A percentile compares a stretch with the other conserved stretches of the same genome.
These are phyloP conservation scores for Hesperophylax magnus DNA, from an alignment of 1,140 invertebrate genomes.

Conservation along the genomic window DNA sequence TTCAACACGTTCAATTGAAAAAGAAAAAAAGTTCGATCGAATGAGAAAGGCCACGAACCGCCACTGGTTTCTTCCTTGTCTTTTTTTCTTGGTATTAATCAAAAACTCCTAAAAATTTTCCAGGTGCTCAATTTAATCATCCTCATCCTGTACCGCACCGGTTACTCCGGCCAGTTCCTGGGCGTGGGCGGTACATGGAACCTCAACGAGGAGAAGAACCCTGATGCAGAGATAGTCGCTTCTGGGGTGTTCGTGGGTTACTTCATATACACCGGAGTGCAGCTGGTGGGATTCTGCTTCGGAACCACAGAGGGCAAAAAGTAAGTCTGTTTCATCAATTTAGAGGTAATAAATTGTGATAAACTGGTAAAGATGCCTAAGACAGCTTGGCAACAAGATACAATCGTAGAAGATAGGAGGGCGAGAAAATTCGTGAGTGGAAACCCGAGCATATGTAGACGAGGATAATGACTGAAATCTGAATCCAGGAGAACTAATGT, in stretches of 20 bases:
- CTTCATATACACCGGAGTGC: slow-evolving; percentile 83
- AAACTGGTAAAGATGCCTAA: too few relatives aligned
- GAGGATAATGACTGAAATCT: too few relatives aligned
- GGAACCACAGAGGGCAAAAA: slow-evolving; percentile 83
- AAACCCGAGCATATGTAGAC: too few relatives aligned
- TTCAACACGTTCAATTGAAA: too few relatives aligned
- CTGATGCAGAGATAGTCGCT: slow-evolving; percentile 87
- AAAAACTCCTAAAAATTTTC: neutral
- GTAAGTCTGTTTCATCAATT: slow-evolving; percentile 60
- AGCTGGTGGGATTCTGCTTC: slow-evolving; percentile 80
- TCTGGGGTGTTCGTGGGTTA: slow-evolving; percentile 89
- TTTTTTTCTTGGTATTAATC: neutral
- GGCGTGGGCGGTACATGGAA: slow-evolving; percentile 91
- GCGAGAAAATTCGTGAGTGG: too few relatives aligned
- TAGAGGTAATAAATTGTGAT: too few relatives aligned
- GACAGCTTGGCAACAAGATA: too few relatives aligned
- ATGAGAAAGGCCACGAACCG: too few relatives aligned
- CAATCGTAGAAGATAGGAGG: too few relatives aligned
- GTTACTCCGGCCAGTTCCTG: slow-evolving; percentile 84
- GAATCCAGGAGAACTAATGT: too few relatives aligned
- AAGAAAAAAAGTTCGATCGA: too few relatives aligned
- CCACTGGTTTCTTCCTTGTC: neutral
- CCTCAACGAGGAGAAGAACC: slow-evolving; percentile 88
- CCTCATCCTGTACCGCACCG: slow-evolving; percentile 84
- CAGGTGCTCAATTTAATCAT: slow-evolving; percentile 87